Conservation (phyloP, 1,140 invertebrate genomes). For the Telenomus remus region DNA sequence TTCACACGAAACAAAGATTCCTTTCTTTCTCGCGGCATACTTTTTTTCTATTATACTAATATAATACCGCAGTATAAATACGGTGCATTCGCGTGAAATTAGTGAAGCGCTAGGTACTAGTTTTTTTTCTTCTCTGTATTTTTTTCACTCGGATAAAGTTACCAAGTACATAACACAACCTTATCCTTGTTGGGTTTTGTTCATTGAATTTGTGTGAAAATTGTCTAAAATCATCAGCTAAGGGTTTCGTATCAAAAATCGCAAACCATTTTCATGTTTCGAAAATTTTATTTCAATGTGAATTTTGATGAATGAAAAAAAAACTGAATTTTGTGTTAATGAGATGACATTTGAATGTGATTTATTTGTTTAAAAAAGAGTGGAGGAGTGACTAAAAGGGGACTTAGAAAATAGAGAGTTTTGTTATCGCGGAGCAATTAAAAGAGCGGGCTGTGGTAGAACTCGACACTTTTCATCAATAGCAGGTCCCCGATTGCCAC, state of each 20-base stretch:
- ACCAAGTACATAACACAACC: background rate
- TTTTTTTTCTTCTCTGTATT: conserved; percentile 7
- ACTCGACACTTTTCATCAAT: conserved; percentile 26
- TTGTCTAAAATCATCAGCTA: no score
- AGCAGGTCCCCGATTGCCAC: conserved; percentile 19
- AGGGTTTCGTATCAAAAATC: no score
- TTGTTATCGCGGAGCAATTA: no score
- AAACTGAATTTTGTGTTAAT: no score
- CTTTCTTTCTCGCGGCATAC: conserved; percentile 42
- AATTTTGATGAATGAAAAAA: no score
- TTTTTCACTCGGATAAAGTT: conserved; percentile 28
- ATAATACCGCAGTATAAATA: conserved; percentile 43
- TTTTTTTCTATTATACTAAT: conserved; percentile 47
- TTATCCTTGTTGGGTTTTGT: conserved; percentile 14
- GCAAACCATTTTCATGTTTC: no score
- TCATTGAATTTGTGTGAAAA: background rate
- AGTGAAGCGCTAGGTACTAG: conserved; percentile 38
- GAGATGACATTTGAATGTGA: no score
- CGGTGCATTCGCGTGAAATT: conserved; percentile 45
- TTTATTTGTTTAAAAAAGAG: no score
- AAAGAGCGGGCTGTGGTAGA: background rate
- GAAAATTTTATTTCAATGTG: no score
- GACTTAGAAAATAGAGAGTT: no score
- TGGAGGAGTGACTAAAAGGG: no score
- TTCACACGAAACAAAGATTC: conserved; percentile 49